Base-by-base conservation (phyloP, 2,797 vertebrate species). In the Paedocypris micromegethes region DNA sequence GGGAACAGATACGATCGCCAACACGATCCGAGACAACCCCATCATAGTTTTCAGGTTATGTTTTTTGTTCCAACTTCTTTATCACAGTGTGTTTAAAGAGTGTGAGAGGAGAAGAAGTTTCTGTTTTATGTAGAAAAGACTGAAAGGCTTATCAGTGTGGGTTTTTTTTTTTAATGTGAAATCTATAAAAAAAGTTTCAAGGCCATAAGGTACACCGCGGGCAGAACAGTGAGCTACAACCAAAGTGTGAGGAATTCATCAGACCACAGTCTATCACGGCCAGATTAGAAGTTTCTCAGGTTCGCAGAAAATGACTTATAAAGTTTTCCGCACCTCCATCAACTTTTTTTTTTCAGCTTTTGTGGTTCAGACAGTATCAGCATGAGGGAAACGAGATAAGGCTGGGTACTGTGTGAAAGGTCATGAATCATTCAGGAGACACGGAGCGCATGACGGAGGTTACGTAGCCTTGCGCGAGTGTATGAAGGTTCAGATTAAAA, bases 181-280 rank as follows among this genome's bases (percentile, higher is more conserved):
- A 23, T 23, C 23, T 23, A 23, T 23, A 23, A 23, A 23, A 23
- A 23, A 23, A 23, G 23, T 23, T 23, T 23, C 23, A 23, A 23
- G 23, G 23, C 23, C 23, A 23, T 23, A 23, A 23, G 23, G 23
- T 23, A 3, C 5, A 58, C 56, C 3, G n/a, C 6, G 42, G n/a
- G 44, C 56, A 58, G 66, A 81, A 61, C 39, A 8, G 70, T 75
- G 58, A 61, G 62, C 61, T 69, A 72, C 71, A 74, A 50, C 75
- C 78, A 79, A 80, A 37, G 79, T 78, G 83, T 77, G 69, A 68
- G 77, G 73, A 81, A 83, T 76, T 70, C 52, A 82, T 82, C 63
- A 78, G 63, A 76, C 69, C 82, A 72, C 75, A 76, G 77, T 80
- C 68, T 73, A 59, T 73, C 59, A 47, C 66, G 70, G 38, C 6